These are phyloP conservation scores for Anniella stebbinsi DNA, from an alignment of 2,797 vertebrate genomes.

Conservation along the genomic window DNA sequence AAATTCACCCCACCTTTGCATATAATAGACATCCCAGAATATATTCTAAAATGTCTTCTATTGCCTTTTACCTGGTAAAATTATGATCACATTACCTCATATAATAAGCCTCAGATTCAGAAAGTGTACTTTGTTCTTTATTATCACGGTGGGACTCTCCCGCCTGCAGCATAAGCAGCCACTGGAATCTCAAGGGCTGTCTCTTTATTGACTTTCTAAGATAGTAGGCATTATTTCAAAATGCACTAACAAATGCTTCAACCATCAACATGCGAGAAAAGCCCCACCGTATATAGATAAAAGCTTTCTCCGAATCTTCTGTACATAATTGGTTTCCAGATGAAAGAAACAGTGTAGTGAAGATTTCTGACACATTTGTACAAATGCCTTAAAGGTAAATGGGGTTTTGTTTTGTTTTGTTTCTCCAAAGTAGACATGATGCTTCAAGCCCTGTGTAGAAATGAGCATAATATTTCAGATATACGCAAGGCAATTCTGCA, in stretches of 20 bases:
- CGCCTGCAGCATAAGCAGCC: constrained; percentile 46
- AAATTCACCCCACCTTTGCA: not conserved
- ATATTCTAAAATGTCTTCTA: not conserved
- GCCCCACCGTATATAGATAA: not conserved
- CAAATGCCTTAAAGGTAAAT: constrained; percentile 29
- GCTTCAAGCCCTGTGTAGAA: constrained; percentile 23
- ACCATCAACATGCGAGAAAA: constrained; percentile 26
- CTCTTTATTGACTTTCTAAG: constrained; percentile 51
- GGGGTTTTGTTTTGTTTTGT: constrained; percentile 28
- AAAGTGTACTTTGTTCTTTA: constrained; percentile 47
- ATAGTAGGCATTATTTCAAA: constrained; percentile 35
- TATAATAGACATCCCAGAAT: not conserved
- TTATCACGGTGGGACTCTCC: constrained; percentile 33
- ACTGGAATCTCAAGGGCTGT: constrained; percentile 34
- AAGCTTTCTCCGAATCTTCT: not conserved
- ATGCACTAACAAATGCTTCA: constrained; percentile 40
- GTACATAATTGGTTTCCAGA: constrained; percentile 43
- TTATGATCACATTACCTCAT: constrained; percentile 21
- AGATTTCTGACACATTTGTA: constrained; percentile 36
- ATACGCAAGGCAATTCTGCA: not conserved
- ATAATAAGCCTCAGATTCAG: constrained; percentile 26
- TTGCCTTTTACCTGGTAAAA: constrained; percentile 1
- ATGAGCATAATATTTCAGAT: constrained; percentile 37
- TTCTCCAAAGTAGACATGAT: constrained; percentile 42
- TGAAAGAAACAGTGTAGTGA: constrained; percentile 37